Conservation (phyloP, 2,888 invertebrate genomes). For the Amiota minor region DNA sequence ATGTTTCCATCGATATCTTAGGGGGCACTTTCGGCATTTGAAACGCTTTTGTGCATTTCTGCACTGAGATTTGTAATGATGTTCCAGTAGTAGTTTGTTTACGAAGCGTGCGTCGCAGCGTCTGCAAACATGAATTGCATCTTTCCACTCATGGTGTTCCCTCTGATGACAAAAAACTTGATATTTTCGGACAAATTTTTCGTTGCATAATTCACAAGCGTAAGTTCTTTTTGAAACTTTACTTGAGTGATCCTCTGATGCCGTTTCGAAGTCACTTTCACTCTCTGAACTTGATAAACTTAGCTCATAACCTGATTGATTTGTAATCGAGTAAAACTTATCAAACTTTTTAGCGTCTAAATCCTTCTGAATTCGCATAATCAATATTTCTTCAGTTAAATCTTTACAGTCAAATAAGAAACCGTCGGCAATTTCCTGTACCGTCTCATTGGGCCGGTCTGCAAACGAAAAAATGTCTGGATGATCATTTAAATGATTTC, state of each 20-base stretch:
- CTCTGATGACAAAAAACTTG: slow-evolving; percentile 50
- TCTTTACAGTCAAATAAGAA: slow-evolving; percentile 28
- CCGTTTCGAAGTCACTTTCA: slow-evolving; percentile 26
- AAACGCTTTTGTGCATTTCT: slow-evolving; percentile 49
- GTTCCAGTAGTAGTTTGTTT: slow-evolving; percentile 72
- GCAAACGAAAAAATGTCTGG: slow-evolving; percentile 35
- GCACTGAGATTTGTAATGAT: slow-evolving; percentile 73
- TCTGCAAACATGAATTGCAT: slow-evolving; percentile 74
- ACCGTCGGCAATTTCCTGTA: slow-evolving; percentile 34
- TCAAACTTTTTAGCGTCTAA: slow-evolving; percentile 7
- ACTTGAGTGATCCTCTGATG: neutral
- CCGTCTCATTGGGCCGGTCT: slow-evolving; percentile 16
- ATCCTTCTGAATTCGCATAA: neutral
- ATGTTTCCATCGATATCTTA: slow-evolving; percentile 52
- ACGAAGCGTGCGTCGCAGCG: slow-evolving; percentile 75
- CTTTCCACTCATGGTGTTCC: slow-evolving; percentile 64
- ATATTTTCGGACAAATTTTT: slow-evolving; percentile 47
- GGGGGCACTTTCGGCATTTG: slow-evolving; percentile 49
- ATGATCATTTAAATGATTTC: slow-evolving; percentile 49
- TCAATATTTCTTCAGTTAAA: neutral
- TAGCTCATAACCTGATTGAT: slow-evolving; percentile 63
- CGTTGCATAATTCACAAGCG: slow-evolving; percentile 43
- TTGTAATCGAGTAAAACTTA: slow-evolving; percentile 63
- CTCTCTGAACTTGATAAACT: slow-evolving; percentile 51
- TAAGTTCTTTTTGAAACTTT: slow-evolving; percentile 6